A percentile compares a stretch with the other conserved stretches of the same genome.
phyloP scores from a whole-genome alignment of 2,113 vertebrate genomes.

The Calyptomena viridis region DNA sequence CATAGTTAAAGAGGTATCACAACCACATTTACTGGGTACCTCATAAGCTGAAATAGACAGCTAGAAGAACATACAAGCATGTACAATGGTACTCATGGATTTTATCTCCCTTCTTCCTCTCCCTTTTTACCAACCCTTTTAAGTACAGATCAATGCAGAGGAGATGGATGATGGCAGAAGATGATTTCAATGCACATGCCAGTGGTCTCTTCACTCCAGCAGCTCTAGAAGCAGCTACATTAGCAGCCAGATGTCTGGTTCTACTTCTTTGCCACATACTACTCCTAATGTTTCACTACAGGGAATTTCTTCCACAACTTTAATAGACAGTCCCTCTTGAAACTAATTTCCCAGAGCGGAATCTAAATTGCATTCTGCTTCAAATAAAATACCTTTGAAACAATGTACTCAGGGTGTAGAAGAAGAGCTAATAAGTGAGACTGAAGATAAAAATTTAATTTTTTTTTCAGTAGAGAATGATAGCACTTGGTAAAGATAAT shows the following conservation, averaged over 20 bases:
- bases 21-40: not conserved
- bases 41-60: not conserved
- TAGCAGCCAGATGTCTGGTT: not conserved
- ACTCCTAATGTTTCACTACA: not conserved
- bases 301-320: not conserved
- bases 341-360: not conserved
- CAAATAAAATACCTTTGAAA: not conserved
- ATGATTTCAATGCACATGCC: accelerated
- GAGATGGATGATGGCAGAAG: not conserved
- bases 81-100: not conserved
- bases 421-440: not conserved
- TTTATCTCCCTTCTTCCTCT: not conserved
- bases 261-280: not conserved
- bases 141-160: not conserved
- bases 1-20: not conserved
- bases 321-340: not conserved
- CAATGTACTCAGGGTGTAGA: not conserved
- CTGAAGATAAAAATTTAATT: not conserved
- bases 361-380: not conserved
- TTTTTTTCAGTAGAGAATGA: not conserved
- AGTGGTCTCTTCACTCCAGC: not conserved
- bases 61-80: accelerated
- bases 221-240: not conserved
- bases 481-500: constrained; percentile 7
- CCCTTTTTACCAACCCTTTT: not conserved